Evolutionary conservation across 2,888 invertebrate genomes (phyloP), one percentile per base, ranked within the genome.

Genomic region (Dryocosmus kuriphilus): DNA sequence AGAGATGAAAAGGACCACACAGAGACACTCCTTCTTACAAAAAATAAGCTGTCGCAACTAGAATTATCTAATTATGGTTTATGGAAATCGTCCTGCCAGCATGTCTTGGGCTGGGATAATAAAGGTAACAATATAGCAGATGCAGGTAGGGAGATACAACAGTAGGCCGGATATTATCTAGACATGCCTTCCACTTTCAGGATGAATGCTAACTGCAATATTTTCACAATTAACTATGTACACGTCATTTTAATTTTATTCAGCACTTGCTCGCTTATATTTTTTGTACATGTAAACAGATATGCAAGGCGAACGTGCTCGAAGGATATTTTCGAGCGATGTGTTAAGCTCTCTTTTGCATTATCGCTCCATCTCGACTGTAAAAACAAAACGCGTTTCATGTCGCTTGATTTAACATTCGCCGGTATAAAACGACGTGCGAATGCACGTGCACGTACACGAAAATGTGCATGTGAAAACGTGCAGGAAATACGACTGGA

Each of bases 1-100:
- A 24, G 67, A n/a, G 9, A 46, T 16, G 38, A 46, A 67, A 67
- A 46, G 46, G 27, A 67, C 67, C 67, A 24, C 65, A 46, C 65
- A 27, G 41, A 67, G 27, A 46, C 30, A 14, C 46, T 46, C 46
- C 27, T 67, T 30, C 46, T 67, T 67, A 19, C 19, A 19, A 67
- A n/a, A 46, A 67, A 67, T 67, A 67, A 46, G 41, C 67, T 46
- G 19, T 67, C 46, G n/a, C 24, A 27, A 46, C 27, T 46, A 16
- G 16, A 27, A 2, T 22, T 0, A 55, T 55, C 1, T 22, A 8
- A 55, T 55, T 4, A 22, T 2, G 3, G 8, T 22, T 22, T 1
- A 1, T 4, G 0, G 2, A 35, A 35, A 35, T 11, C 11, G 11
- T 11, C 38, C 14, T 38, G 11, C 38, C 38, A 38, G 14, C 38